A percentile compares a stretch with the other conserved stretches of the same genome.
phyloP scores from a whole-genome alignment of 1,140 invertebrate genomes.

The Zaprionus tsacasi region DNA sequence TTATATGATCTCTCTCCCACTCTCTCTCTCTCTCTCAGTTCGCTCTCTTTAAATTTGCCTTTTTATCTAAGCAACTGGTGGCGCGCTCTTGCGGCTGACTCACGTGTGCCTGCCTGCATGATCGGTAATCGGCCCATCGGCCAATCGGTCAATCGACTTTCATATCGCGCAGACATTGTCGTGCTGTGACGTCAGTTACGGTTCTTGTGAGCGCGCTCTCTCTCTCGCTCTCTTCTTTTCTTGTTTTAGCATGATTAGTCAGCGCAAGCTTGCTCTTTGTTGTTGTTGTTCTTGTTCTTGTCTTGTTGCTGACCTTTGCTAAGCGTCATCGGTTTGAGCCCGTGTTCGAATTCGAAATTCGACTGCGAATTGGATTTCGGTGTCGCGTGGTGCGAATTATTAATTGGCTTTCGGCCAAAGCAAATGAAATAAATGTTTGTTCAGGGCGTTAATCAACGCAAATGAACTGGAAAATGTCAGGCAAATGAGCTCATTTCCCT shows the following conservation, averaged over 20 bases:
- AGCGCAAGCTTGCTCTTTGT: slow-evolving; percentile 10
- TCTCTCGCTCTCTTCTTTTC: slow-evolving; percentile 19
- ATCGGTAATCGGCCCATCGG: slow-evolving; percentile 28
- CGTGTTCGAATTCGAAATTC: slow-evolving; percentile 18
- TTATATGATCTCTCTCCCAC: slow-evolving; percentile 34
- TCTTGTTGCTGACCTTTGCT: slow-evolving; percentile 42
- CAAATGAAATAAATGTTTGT: slow-evolving; percentile 52
- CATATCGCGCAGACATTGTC: slow-evolving; percentile 18
- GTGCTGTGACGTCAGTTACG: slow-evolving; percentile 63
- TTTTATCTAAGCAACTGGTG: background rate
- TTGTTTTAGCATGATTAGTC: slow-evolving; percentile 60
- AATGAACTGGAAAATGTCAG: slow-evolving; percentile 81
- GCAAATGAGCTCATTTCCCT: slow-evolving; percentile 80
- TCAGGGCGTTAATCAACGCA: slow-evolving; percentile 75
- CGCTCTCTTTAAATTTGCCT: background rate
- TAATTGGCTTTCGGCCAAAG: slow-evolving; percentile 25
- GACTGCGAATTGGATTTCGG: slow-evolving; percentile 56
- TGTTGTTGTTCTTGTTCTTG: slow-evolving; percentile 23
- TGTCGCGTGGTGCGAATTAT: slow-evolving; percentile 38
- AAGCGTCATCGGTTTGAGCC: slow-evolving; percentile 22
- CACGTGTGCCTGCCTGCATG: slow-evolving; percentile 56
- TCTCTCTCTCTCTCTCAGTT: background rate
- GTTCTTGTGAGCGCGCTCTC: slow-evolving; percentile 19
- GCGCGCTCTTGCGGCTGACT: slow-evolving; percentile 41
- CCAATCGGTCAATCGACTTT: slow-evolving; percentile 32